Evolutionary conservation across 2,797 vertebrate genomes (phyloP), one percentile per base, ranked within the genome.

Genomic region (Molossus alvarezi): DNA sequence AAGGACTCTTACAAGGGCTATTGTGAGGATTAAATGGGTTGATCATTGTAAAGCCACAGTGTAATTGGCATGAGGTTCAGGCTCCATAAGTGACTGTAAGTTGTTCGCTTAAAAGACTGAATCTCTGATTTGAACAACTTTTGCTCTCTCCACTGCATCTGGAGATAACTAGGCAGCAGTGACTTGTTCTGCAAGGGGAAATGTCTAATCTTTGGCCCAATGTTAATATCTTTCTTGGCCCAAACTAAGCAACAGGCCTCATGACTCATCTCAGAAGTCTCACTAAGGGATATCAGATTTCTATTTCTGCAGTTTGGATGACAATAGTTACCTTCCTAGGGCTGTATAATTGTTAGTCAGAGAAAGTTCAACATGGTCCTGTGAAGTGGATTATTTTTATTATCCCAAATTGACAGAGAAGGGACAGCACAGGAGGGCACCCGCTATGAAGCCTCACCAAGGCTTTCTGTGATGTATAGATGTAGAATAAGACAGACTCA

Each of bases 161-260:
- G 25, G 9, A 91, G 69, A 71, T 71, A 75, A 57, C 45, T 27
- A 76, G 37, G 51, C 76, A 84, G 27, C 10, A 60, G 10, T 60
- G 81, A 73, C 45, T 72, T 95, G n/a, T 57, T 86, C 77, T 80
- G 13, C 21, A 51, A 79, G 65, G 25, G 12, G 57, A 83, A 77
- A 88, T 91, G 62, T 76, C 53, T 91, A 18, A 62, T 77, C 41
- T 89, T 55, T 25, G 18, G 45, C 57, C 53, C 37, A 62, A 79
- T 29, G 69, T 51, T 51, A 60, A 9, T 33, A 73, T 14, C 4
- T n/a, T 92, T 67, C n/a, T 73, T 75, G 21, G 79, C 33, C 58
- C 88, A 82, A 90, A 88, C 25, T n/a, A 48, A 76, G 41, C 14
- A 81, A 87, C 75, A 48, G 58, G 20, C 89, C 94, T 94, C 62